phyloP scores from a whole-genome alignment of 2,888 invertebrate species.

The Epirrhoe tristata region DNA sequence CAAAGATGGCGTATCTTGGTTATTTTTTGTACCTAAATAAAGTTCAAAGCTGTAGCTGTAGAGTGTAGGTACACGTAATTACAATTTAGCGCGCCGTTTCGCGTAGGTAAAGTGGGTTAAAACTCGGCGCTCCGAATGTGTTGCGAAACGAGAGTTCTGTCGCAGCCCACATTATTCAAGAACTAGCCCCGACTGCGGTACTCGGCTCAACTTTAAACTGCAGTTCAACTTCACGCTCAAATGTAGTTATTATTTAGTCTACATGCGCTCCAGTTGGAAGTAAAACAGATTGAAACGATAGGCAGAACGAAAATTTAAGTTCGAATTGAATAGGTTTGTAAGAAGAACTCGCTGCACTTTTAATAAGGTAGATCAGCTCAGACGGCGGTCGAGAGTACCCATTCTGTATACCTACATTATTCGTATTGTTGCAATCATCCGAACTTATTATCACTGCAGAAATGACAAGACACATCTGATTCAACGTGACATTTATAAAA shows the following conservation, averaged over 20 bases:
- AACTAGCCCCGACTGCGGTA: constrained; percentile 25
- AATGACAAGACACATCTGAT: constrained; percentile 8
- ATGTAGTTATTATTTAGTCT: constrained; percentile 29
- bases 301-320: background rate
- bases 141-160: constrained; percentile 28
- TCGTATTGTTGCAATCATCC: constrained; percentile 12
- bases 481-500: constrained; percentile 25
- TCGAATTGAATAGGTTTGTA: background rate
- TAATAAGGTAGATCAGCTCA: background rate
- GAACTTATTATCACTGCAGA: constrained; percentile 13
- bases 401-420: background rate
- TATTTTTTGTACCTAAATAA: too few species aligned
- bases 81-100: background rate
- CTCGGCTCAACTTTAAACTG: constrained; percentile 29
- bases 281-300: constrained; percentile 6
- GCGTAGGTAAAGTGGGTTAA: constrained; percentile 26
- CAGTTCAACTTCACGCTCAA: constrained; percentile 26
- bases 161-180: constrained; percentile 31
- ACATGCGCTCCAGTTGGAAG: constrained; percentile 15
- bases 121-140: constrained; percentile 22
- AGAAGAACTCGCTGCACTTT: background rate
- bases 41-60: too few species aligned
- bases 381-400: too few species aligned
- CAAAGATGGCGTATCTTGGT: too few species aligned
- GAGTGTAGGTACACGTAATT: too few species aligned